Percentiles rank a stretch among this genome's conserved stretches.
phyloP scores from a whole-genome alignment of 1,140 invertebrate species.

The Zaprionus inermis region DNA sequence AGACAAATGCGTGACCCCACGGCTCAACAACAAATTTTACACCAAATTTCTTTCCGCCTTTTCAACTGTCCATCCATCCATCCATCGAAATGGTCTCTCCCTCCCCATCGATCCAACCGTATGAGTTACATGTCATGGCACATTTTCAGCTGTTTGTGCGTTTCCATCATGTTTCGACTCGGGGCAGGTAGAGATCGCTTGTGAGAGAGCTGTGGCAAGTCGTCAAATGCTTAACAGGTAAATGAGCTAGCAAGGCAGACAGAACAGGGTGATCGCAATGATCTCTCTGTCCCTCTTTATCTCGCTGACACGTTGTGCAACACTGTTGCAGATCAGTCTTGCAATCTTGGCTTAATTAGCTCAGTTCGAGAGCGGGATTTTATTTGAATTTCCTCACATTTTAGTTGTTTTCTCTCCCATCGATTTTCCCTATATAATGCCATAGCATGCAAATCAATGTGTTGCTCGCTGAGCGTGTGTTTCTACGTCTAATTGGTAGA shows the following conservation, averaged over 20 bases:
- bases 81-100: conserved; percentile 34
- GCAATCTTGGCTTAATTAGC: not conserved
- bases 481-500: not conserved
- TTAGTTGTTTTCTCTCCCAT: no score
- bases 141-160: conserved; percentile 43
- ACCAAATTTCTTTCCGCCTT: conserved; percentile 73
- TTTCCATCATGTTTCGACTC: no score
- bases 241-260: not conserved
- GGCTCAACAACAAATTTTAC: conserved; percentile 62
- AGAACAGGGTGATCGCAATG: not conserved
- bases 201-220: not conserved
- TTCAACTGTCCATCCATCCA: conserved; percentile 50
- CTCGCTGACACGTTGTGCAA: conserved; percentile 22
- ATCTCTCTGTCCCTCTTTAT: not conserved
- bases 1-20: conserved; percentile 65
- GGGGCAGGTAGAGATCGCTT: conserved; percentile 32
- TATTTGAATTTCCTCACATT: no score
- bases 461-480: no score
- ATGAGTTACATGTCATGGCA: conserved; percentile 34
- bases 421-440: no score
- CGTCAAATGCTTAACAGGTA: conserved; percentile 25
- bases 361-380: no score
- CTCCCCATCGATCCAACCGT: conserved; percentile 40
- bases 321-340: conserved; percentile 4
- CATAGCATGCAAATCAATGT: conserved; percentile 7